Conservation (phyloP, 2,888 invertebrate species). For the Eremobia ochroleuca region DNA sequence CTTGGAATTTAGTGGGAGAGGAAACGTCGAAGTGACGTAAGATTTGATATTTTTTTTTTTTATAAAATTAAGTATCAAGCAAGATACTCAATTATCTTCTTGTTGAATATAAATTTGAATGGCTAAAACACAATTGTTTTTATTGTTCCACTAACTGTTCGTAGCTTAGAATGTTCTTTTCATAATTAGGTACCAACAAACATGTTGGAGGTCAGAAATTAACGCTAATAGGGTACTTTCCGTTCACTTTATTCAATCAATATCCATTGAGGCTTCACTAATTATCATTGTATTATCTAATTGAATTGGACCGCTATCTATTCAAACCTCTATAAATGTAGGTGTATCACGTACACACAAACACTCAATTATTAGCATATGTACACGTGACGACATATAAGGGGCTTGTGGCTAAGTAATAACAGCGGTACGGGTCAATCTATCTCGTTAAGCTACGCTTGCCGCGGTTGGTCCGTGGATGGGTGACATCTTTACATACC, state of each 20-base stretch:
- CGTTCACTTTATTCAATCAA: conserved; percentile 2
- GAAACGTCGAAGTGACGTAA: neutral
- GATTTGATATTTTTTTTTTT: conserved; percentile 1
- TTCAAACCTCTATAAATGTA: neutral
- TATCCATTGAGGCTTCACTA: conserved; percentile 10
- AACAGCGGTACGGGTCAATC: too few relatives aligned
- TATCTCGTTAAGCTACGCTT: too few relatives aligned
- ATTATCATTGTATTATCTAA: conserved; percentile 14
- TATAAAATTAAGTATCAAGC: neutral
- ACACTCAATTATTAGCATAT: neutral
- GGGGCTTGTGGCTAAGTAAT: too few relatives aligned
- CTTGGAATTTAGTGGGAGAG: conserved; percentile 16
- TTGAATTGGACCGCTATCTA: neutral
- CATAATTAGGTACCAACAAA: neutral
- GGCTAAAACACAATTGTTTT: neutral
- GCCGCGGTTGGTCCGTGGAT: too few relatives aligned
- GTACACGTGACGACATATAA: neutral
- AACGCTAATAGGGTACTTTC: neutral
- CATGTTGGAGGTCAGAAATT: neutral
- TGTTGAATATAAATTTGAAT: neutral
- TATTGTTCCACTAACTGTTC: neutral
- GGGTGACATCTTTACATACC: too few relatives aligned
- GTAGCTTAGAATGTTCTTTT: neutral
- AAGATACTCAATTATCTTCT: neutral
- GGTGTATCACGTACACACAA: neutral